Base-by-base conservation (phyloP, 1,140 invertebrate species). In the Leguminivora glycinivorella region DNA sequence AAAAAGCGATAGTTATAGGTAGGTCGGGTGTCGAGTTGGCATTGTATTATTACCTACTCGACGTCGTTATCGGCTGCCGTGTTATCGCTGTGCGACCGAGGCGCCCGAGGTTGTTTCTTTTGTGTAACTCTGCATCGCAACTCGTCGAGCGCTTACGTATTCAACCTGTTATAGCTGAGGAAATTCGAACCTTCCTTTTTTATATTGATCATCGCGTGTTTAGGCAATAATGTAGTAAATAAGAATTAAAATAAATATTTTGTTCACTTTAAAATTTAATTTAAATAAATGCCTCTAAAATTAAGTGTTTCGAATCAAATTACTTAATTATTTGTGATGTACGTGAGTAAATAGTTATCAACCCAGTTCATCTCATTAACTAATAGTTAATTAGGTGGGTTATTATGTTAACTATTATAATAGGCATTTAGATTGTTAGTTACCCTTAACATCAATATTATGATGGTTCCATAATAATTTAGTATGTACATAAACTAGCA, bases 21-120 rank as follows among this genome's bases (percentile, higher is more conserved):
- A 87, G 87, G 87, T 89, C 79, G 80, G 72, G 40, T 76, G 87
- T 86, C 83, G 88, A 86, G 87, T 88, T 89, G 88, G 88, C 88
- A 89, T 86, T 85, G 82, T 88, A 83, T 82, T 86, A 83, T 82
- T 88, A 87, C 81, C 85, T 70, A 75, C 69, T 83, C 75, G 84
- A 81, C 79, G 74, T 80, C 80, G 83, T 85, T 89, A 89, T 87
- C 84, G 80, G 56, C 52, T 71, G 72, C 73, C 73, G 78, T 79
- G 83, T 88, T 90, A 90, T 90, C 87, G 83, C 63, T 29, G 26
- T 43, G 47, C 67, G 74, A 58, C 56, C 75, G 72, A 73, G 72
- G 43, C 56, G 56, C 56, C 25, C 81, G 80, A 82, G 80, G 78
- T 79, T 81, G 81, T 72, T 79, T 74, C 79, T 84, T 83, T 85